Base-by-base conservation (phyloP, 2,888 invertebrate species). In the Lepidochrysops patricia region DNA sequence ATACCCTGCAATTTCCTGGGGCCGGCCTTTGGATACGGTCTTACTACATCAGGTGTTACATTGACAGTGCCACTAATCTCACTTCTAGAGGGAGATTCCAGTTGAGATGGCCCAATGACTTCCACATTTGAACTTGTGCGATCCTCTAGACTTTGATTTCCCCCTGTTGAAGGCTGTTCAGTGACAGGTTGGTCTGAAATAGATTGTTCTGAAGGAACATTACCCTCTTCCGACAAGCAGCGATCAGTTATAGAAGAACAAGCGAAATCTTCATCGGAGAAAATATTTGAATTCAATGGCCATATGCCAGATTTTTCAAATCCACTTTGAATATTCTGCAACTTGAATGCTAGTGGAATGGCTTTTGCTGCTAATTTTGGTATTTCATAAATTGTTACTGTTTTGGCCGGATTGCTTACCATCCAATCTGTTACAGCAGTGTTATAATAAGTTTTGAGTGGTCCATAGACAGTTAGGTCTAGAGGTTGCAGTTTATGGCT, bases 271-370 rank as follows among this genome's bases (percentile, higher is more conserved):
- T 65, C 66, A 61, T 69, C 61, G 35, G 64, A 26, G 62, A 69
- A 69, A 23, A 67, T 67, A 35, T 67, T 63, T 57, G 61, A 62
- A 61, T 69, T 66, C 1, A 66, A 64, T 32, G 69, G 67, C 63
- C 63, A 67, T 60, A 69, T 68, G 15, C 67, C 67, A 63, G 65
- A 32, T 64, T 65, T 66, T 64, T 63, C 61, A 62, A 69, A 69
- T 63, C 68, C 66, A 19, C 27, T 64, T 64, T 63, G 62, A 29
- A 67, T 67, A 57, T 67, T 67, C 48, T 62, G 60, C 43, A 15
- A 58, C n/a, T 62, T 69, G 49, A 68, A 66, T 4, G 67, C 67
- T 23, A 58, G 61, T 12, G 65, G 65, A 6, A 65, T 62, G 58
- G 66, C 64, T 27, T 26, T 49, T 0, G 61, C 63, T 50, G 64